phyloP scores from a whole-genome alignment of 1,140 invertebrate species.

The Babylonia areolata region DNA sequence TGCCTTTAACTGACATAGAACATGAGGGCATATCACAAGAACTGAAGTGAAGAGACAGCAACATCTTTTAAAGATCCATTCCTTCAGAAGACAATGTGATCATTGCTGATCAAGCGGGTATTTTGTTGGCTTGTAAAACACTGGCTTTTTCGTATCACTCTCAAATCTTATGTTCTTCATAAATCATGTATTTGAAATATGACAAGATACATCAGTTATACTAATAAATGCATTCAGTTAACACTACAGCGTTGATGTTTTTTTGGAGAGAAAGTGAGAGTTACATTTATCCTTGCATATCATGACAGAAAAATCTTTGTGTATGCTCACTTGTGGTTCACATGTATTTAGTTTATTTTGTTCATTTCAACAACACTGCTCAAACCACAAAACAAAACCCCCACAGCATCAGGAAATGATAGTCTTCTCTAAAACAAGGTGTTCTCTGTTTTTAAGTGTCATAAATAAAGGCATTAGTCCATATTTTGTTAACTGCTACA shows the following conservation, averaged over 20 bases:
- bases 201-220: neutral
- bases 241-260: neutral
- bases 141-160: constrained; percentile 15
- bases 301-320: neutral
- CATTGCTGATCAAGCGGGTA: neutral
- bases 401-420: neutral
- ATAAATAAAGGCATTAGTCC: no score
- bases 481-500: no score
- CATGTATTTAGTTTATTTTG: neutral
- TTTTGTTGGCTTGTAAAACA: constrained; percentile 34
- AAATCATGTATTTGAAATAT: constrained; percentile 9
- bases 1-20: no score
- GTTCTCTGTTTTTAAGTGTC: no score
- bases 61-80: neutral
- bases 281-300: neutral
- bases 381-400: neutral
- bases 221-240: constrained; percentile 4
- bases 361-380: neutral
- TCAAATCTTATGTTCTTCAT: neutral
- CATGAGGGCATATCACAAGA: no score
- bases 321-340: neutral
- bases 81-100: neutral
- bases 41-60: no score
- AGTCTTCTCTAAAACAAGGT: no score
- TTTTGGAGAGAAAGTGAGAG: neutral